These are phyloP conservation scores for Esperia sulphurella DNA, from an alignment of 2,888 invertebrate genomes.

Conservation along the genomic window DNA sequence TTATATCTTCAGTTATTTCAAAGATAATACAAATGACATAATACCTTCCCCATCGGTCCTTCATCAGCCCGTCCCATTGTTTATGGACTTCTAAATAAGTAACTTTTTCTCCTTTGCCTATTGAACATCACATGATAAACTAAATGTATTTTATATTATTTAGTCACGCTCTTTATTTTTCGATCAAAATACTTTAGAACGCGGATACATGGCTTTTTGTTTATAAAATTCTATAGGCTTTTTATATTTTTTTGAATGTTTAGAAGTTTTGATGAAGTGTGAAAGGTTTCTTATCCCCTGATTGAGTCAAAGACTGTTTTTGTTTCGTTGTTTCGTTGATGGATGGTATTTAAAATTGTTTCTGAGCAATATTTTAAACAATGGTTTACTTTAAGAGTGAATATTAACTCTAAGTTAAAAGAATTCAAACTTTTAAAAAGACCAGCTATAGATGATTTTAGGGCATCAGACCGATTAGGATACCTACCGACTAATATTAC, in stretches of 20 bases:
- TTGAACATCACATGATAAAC: conserved; percentile 23
- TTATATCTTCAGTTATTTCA: too few relatives aligned
- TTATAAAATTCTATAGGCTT: conserved; percentile 38
- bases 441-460: too few relatives aligned
- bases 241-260: conserved; percentile 56
- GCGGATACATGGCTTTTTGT: conserved; percentile 55
- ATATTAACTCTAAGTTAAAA: too few relatives aligned
- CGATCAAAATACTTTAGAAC: conserved; percentile 71
- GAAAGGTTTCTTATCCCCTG: conserved; percentile 61
- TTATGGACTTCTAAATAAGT: neutral
- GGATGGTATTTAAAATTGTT: too few relatives aligned
- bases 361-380: too few relatives aligned
- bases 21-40: too few relatives aligned
- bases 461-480: too few relatives aligned
- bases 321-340: conserved; percentile 28
- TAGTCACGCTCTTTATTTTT: conserved; percentile 72
- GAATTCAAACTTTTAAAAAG: too few relatives aligned
- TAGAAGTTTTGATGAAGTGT: conserved; percentile 68
- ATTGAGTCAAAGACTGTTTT: conserved; percentile 61
- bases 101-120: neutral
- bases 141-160: conserved; percentile 44
- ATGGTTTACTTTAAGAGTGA: too few relatives aligned
- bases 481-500: too few relatives aligned
- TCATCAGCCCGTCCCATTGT: neutral
- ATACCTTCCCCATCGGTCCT: too few relatives aligned